A percentile compares a stretch with the other conserved stretches of the same genome.
Evolutionary conservation across 2,888 invertebrate genomes (phyloP).

Genomic region (Arctia plantaginis): DNA sequence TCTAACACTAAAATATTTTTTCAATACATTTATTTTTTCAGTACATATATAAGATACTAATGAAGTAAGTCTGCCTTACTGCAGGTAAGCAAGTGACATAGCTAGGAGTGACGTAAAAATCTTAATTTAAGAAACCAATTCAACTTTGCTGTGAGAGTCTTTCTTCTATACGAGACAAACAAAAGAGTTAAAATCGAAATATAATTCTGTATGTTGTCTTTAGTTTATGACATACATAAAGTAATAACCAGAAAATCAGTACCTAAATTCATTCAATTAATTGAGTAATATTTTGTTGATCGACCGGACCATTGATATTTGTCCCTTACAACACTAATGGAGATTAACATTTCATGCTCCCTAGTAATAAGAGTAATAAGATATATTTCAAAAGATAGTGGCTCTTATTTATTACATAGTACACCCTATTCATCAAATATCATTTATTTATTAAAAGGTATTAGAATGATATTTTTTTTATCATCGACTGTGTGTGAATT

Average conservation of each 20-base stretch:
- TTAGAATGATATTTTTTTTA: background rate
- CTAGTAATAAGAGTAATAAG: conserved; percentile 3
- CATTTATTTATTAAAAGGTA: background rate
- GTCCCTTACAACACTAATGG: background rate
- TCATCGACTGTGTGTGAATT: too few species aligned
- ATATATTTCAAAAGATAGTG: conserved; percentile 10
- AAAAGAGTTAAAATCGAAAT: too few species aligned
- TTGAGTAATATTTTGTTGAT: background rate
- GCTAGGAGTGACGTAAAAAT: too few species aligned
- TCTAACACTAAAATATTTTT: too few species aligned
- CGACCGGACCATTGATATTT: background rate
- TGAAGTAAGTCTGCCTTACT: too few species aligned
- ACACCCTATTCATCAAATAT: background rate
- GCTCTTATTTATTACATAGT: conserved; percentile 3
- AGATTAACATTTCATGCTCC: background rate
- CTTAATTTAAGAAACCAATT: too few species aligned
- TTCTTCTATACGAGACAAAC: too few species aligned
- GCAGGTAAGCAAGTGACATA: too few species aligned
- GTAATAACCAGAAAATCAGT: background rate
- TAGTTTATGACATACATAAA: background rate
- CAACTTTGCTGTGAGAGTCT: too few species aligned
- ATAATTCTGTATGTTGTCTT: too few species aligned
- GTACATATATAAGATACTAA: too few species aligned
- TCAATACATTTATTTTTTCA: too few species aligned
- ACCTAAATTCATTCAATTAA: background rate